A percentile compares a stretch with the other conserved stretches of the same genome.
Conservation (phyloP, 2,797 vertebrate species). For the Enteromius anoplus region DNA sequence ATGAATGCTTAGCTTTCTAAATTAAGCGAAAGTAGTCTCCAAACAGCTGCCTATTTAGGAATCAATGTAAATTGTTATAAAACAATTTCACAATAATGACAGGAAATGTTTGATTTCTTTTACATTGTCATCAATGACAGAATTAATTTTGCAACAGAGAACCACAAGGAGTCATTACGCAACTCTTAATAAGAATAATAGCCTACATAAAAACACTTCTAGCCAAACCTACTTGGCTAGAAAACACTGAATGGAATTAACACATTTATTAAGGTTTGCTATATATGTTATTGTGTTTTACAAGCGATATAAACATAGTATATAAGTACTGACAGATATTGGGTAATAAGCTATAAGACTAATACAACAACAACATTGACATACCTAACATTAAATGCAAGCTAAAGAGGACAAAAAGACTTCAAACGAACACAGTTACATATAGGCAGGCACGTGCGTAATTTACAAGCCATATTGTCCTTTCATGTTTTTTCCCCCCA, state of each 20-base stretch:
- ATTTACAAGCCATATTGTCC: conserved; percentile 67
- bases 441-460: conserved; percentile 65
- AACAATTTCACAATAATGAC: background rate
- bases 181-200: background rate
- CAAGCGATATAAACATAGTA: conserved; percentile 72
- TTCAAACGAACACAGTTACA: conserved; percentile 62
- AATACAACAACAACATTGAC: conserved; percentile 59
- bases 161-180: background rate
- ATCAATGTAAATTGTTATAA: background rate
- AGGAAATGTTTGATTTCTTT: background rate
- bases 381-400: conserved; percentile 60
- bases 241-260: conserved; percentile 60
- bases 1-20: background rate
- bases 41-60: background rate
- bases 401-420: conserved; percentile 58
- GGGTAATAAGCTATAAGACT: conserved; percentile 54
- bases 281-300: conserved; percentile 69
- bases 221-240: background rate
- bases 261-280: conserved; percentile 72
- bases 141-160: background rate
- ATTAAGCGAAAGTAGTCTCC: background rate
- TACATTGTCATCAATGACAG: background rate
- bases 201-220: background rate
- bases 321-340: conserved; percentile 53
- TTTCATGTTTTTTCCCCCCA: conserved; percentile 57